These are phyloP conservation scores for Rissa tridactyla DNA, from an alignment of 2,113 vertebrate species.

Conservation along the genomic window DNA sequence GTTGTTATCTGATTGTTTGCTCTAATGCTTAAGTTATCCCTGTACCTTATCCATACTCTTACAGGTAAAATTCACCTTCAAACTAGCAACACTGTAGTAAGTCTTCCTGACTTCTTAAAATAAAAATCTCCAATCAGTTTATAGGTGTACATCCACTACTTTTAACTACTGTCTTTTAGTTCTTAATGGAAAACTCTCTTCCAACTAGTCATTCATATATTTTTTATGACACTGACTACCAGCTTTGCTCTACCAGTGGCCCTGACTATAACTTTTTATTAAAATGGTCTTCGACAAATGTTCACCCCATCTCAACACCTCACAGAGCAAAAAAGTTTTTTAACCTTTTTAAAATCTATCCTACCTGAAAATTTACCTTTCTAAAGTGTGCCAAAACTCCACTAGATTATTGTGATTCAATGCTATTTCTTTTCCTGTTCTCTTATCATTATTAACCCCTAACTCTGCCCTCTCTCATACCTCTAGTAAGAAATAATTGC, in stretches of 20 bases:
- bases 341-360: not conserved
- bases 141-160: not conserved
- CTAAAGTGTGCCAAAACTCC: not conserved
- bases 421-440: not conserved
- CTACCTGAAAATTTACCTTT: not conserved
- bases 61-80: not conserved
- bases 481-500: not conserved
- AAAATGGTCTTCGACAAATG: not conserved
- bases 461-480: not conserved
- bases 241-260: not conserved
- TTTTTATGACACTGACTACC: not conserved
- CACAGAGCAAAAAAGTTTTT: not conserved
- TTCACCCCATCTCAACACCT: not conserved
- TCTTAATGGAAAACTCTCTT: not conserved
- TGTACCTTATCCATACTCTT: not conserved
- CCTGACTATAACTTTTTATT: not conserved
- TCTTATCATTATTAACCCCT: not conserved
- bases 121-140: not conserved
- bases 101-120: not conserved
- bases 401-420: not conserved
- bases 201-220: not conserved
- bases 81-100: not conserved
- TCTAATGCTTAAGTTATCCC: not conserved
- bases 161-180: not conserved
- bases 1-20: not conserved